Percentiles rank a stretch among this genome's conserved stretches.
Evolutionary conservation across 2,888 invertebrate genomes (phyloP).

Genomic region (Halictus quadricinctus): DNA sequence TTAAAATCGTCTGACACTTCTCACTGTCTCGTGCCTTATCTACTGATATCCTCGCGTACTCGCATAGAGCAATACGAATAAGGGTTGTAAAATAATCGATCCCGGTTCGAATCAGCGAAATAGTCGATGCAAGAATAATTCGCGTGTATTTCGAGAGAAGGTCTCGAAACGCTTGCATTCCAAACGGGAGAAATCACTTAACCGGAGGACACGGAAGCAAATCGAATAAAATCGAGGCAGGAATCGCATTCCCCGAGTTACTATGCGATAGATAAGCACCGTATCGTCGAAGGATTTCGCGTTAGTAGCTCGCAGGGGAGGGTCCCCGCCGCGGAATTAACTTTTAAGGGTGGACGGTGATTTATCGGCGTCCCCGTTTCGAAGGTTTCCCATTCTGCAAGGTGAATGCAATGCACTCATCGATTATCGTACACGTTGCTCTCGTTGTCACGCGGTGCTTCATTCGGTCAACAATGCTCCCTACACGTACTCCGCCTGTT

Average conservation of each 20-base stretch:
- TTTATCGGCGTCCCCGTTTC: constrained; percentile 68
- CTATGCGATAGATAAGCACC: constrained; percentile 1
- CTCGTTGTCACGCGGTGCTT: constrained; percentile 57
- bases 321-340: constrained; percentile 68
- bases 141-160: neutral
- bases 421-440: constrained; percentile 59
- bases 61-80: no score
- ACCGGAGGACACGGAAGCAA: neutral
- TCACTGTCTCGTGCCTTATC: no score
- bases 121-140: neutral
- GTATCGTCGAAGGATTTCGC: constrained; percentile 4
- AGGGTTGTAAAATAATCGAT: neutral
- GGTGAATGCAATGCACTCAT: constrained; percentile 48
- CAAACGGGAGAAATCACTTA: neutral
- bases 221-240: neutral
- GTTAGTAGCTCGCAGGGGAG: constrained; percentile 13
- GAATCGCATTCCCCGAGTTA: neutral
- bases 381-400: constrained; percentile 48
- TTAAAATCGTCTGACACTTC: no score
- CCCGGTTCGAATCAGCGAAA: neutral
- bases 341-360: constrained; percentile 73
- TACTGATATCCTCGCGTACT: no score
- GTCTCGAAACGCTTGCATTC: neutral
- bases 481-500: constrained; percentile 57
- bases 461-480: constrained; percentile 57